Evolutionary conservation across 1,140 invertebrate species (phyloP), one percentile per base, ranked within the genome.

Genomic region (Bombus picipes): DNA sequence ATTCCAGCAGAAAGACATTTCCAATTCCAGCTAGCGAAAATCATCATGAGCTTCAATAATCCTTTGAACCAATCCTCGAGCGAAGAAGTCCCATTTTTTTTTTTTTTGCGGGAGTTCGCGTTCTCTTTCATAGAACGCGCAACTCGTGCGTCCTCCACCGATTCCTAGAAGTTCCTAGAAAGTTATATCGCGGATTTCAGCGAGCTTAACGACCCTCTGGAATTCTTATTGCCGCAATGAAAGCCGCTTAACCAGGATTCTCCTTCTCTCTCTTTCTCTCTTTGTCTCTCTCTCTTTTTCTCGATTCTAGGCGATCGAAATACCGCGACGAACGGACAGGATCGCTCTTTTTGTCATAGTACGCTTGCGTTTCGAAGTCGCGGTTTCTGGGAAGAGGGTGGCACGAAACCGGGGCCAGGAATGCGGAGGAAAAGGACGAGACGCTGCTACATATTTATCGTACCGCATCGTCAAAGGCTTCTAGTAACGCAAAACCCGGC

Each of bases 321-420:
- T 87, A 77, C 86, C 82, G 74, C 73, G 84, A 75, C 78, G 43
- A 22, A 28, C 81, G 39, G 74, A 47, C 77, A 62, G 68, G 37
- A 76, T 74, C 73, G 85, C 66, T 89, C 89, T 88, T 90, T 92
- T 92, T 92, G 93, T 41, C 47, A n/a, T 92, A 59, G 90, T 85
- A 86, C 90, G 91, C 79, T 93, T 81, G 94, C 89, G 92, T 93
- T 86, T 92, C 93, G 82, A 94, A 95, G 76, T 93, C 91, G 90
- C 93, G 94, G 92, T 94, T 94, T 92, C 94, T 91, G 91, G 94
- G 95, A 94, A 93, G 92, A 94, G 86, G 86, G 82, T 85, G 83
- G 75, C 75, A 62, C 57, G 47, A 75, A 75, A 10, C 34, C 43
- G 65, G 57, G 74, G 34, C 53, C 34, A 85, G 76, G 71, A 85